These are phyloP conservation scores for Plutomurus gul DNA, from an alignment of 1,140 invertebrate genomes.

Conservation along the genomic window DNA sequence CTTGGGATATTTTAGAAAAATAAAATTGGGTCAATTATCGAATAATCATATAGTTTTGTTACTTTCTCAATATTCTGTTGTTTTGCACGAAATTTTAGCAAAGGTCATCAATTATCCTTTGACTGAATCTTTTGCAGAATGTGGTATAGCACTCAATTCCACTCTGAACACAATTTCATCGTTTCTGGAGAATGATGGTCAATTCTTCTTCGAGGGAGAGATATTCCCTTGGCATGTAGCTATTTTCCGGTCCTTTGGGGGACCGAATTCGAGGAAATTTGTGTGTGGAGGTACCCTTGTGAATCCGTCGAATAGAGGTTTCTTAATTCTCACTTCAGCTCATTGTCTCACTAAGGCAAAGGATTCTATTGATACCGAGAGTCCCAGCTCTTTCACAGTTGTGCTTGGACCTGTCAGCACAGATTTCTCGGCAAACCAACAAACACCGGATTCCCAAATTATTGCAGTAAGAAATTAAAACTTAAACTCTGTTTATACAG, in stretches of 20 bases:
- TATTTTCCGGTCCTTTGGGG: constrained; percentile 33
- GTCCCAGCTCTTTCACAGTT: neutral
- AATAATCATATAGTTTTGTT: too few relatives aligned
- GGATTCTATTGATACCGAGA: constrained; percentile 3
- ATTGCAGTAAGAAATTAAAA: neutral
- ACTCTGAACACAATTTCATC: constrained; percentile 36
- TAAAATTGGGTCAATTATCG: too few relatives aligned
- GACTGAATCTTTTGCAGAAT: constrained; percentile 31
- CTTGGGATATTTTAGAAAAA: too few relatives aligned
- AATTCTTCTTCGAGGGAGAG: constrained; percentile 25
- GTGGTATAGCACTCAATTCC: constrained; percentile 34
- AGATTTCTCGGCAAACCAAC: constrained; percentile 25
- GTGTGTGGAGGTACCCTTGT: constrained; percentile 36
- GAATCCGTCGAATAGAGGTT: constrained; percentile 36
- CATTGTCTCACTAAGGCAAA: constrained; percentile 37
- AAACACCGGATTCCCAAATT: constrained; percentile 18
- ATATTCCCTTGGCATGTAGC: constrained; percentile 45
- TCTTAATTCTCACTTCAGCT: constrained; percentile 36
- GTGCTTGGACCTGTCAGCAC: constrained; percentile 38
- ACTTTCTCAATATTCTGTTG: too few relatives aligned
- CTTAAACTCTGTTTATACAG: neutral
- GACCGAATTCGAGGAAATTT: constrained; percentile 6
- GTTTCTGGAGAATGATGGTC: constrained; percentile 36
- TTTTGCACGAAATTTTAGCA: too few relatives aligned
- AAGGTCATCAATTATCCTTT: too few relatives aligned